A percentile compares a stretch with the other conserved stretches of the same genome.
These are phyloP conservation scores for Aegotheles bennettii DNA, from an alignment of 2,113 vertebrate species.

Conservation along the genomic window DNA sequence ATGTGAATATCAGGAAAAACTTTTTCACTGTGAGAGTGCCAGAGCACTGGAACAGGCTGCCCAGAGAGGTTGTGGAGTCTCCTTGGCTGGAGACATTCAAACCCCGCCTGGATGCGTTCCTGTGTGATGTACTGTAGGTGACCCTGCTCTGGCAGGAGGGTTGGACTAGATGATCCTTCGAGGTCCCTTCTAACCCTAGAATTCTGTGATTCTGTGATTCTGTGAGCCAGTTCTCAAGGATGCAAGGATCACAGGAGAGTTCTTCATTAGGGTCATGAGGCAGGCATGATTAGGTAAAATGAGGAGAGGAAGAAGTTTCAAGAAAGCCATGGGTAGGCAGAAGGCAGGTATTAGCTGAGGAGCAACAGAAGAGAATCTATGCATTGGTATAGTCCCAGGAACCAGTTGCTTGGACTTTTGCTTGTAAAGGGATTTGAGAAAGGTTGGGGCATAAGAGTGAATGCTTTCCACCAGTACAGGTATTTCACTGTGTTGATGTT, in stretches of 20 bases:
- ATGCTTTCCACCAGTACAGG: rapidly evolving
- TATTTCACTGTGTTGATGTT: background rate
- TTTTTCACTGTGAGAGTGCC: no score
- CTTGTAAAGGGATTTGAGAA: background rate
- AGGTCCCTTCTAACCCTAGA: no score
- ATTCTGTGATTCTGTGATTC: no score
- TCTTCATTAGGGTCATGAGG: background rate
- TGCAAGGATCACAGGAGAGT: background rate
- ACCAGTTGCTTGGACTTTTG: background rate
- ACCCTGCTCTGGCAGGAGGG: no score
- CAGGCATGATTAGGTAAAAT: background rate
- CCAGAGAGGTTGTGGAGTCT: no score
- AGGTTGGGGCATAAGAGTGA: background rate
- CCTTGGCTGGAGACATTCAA: no score
- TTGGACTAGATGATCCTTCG: no score
- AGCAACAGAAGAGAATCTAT: background rate
- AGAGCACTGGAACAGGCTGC: no score
- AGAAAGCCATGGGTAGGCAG: background rate
- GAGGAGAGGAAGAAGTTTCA: background rate
- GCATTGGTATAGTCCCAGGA: background rate
- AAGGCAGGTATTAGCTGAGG: background rate
- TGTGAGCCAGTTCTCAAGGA: background rate
- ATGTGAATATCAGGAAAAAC: no score
- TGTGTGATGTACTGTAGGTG: no score
- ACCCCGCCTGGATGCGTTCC: no score